Conservation (phyloP, 2,113 vertebrate species). For the Xiphophorus hellerii region DNA sequence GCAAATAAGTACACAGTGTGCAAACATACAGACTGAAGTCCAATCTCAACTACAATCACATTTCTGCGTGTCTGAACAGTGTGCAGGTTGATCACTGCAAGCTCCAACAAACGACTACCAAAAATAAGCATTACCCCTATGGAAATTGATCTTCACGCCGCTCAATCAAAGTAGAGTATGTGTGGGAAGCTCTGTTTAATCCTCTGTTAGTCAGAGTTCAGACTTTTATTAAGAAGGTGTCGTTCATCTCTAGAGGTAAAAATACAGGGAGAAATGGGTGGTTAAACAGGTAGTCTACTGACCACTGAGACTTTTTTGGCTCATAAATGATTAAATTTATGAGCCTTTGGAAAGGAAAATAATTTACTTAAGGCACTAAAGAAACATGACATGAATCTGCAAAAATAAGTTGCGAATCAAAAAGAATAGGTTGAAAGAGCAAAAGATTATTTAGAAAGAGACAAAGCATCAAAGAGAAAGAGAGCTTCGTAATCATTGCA, state of each 20-base stretch:
- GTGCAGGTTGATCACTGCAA: slow-evolving; percentile 13
- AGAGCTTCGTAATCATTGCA: slow-evolving; percentile 2
- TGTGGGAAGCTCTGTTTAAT: slow-evolving; percentile 63
- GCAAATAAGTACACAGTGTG: slow-evolving; percentile 22
- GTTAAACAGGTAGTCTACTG: slow-evolving; percentile 15
- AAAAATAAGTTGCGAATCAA: neutral
- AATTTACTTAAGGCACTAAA: neutral
- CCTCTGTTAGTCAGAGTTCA: slow-evolving; percentile 16
- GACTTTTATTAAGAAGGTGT: slow-evolving; percentile 11
- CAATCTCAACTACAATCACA: slow-evolving; percentile 22
- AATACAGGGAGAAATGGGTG: slow-evolving; percentile 8
- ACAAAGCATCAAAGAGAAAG: neutral
- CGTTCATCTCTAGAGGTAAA: slow-evolving; percentile 33
- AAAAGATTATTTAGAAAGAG: slow-evolving; percentile 6
- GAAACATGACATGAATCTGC: slow-evolving; percentile 9
- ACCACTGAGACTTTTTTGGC: slow-evolving; percentile 8
- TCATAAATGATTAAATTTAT: neutral
- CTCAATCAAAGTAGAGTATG: slow-evolving; percentile 35
- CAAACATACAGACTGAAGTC: slow-evolving; percentile 30
- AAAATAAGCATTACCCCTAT: slow-evolving; percentile 44
- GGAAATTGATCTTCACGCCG: slow-evolving; percentile 48
- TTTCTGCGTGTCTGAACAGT: neutral
- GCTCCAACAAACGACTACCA: slow-evolving; percentile 13
- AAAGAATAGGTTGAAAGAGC: slow-evolving; percentile 7
- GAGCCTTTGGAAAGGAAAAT: neutral